A percentile compares a stretch with the other conserved stretches of the same genome.
Evolutionary conservation across 1,140 invertebrate genomes (phyloP).

Genomic region (Bactericera cockerelli): DNA sequence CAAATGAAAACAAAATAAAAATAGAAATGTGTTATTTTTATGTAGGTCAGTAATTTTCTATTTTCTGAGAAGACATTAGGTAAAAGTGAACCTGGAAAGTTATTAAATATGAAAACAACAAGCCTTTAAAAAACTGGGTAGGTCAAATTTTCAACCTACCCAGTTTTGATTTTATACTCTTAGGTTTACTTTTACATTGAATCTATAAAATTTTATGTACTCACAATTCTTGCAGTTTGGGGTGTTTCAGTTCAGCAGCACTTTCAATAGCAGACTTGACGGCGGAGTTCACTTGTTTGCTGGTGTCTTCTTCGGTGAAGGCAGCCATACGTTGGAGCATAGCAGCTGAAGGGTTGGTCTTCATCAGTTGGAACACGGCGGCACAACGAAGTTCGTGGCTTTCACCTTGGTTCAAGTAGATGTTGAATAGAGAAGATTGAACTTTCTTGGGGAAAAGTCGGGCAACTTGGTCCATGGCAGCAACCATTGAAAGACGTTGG

Average conservation of each 20-base stretch:
- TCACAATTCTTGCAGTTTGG: constrained; percentile 5
- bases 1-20: too few species aligned
- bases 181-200: too few species aligned
- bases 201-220: neutral
- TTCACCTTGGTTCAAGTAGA: constrained; percentile 46
- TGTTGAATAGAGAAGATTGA: constrained; percentile 41
- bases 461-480: constrained; percentile 34
- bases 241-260: constrained; percentile 30
- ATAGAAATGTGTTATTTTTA: constrained; percentile 23
- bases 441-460: constrained; percentile 32
- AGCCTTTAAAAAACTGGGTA: too few species aligned
- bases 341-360: constrained; percentile 35
- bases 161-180: too few species aligned
- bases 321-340: constrained; percentile 51
- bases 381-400: constrained; percentile 42
- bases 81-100: too few species aligned
- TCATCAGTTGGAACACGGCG: constrained; percentile 41
- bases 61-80: too few species aligned
- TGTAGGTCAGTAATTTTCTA: too few species aligned
- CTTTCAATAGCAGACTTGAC: constrained; percentile 39
- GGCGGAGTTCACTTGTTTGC: constrained; percentile 40
- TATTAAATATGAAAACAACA: too few species aligned
- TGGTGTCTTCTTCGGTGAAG: constrained; percentile 43
- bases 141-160: too few species aligned
- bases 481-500: constrained; percentile 43